Evolutionary conservation across 2,797 vertebrate genomes (phyloP).

Genomic region (Tarsius wallacei): DNA sequence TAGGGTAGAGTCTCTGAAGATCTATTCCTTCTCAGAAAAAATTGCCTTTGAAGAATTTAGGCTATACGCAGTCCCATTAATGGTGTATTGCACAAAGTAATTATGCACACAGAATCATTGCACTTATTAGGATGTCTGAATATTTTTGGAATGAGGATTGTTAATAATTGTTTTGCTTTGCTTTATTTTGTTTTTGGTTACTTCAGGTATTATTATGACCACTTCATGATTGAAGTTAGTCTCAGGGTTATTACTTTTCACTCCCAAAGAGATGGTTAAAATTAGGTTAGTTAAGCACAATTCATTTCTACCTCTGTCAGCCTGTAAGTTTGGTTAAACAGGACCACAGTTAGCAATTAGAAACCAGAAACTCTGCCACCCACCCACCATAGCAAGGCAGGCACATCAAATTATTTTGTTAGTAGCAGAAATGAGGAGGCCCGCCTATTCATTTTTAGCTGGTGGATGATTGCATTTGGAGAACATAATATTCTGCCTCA

Average conservation of each 20-base stretch:
- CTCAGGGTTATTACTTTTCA: not conserved
- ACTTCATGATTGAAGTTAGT: not conserved
- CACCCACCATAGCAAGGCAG: not conserved
- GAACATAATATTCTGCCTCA: not conserved
- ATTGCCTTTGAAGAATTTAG: slow-evolving; percentile 65
- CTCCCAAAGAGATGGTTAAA: not conserved
- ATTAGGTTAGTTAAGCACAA: not conserved
- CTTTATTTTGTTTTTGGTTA: not conserved
- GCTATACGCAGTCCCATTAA: not conserved
- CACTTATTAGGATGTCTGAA: not conserved
- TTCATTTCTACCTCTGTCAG: not conserved
- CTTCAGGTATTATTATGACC: not conserved
- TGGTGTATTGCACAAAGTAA: not conserved
- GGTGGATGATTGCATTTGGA: not conserved
- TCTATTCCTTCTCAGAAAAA: not conserved
- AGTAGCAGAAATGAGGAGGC: not conserved
- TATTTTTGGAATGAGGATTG: not conserved
- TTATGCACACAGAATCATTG: not conserved
- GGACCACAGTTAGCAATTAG: not conserved
- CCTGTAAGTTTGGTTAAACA: not conserved
- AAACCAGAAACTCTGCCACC: not conserved
- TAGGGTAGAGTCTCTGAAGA: slow-evolving; percentile 48
- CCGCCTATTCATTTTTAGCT: not conserved
- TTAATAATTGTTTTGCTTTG: not conserved
- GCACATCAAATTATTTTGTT: not conserved